Percentiles rank a stretch among this genome's conserved stretches.
phyloP scores from a whole-genome alignment of 2,797 vertebrate species.

The Podarcis lilfordi region DNA sequence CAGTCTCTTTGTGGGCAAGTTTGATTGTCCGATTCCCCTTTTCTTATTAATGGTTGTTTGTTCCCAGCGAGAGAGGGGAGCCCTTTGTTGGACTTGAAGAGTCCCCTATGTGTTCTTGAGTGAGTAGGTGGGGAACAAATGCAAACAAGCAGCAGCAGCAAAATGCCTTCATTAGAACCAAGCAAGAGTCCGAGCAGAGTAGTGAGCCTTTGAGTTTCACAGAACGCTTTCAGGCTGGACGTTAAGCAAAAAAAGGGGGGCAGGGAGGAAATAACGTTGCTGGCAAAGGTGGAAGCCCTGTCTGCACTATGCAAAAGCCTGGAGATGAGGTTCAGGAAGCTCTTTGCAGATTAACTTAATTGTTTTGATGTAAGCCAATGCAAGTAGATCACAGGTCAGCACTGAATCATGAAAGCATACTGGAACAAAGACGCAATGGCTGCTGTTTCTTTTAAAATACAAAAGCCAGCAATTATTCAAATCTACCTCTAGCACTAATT shows the following conservation, averaged over 20 bases:
- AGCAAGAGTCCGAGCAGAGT: background rate
- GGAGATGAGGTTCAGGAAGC: background rate
- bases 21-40: conserved; percentile 67
- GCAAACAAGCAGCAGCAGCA: background rate
- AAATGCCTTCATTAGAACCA: background rate
- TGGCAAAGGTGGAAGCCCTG: background rate
- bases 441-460: background rate
- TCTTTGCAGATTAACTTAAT: background rate
- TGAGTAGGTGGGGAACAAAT: conserved; percentile 67
- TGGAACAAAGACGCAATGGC: background rate
- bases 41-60: conserved; percentile 69
- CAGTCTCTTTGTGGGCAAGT: conserved; percentile 69
- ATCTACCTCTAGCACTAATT: background rate
- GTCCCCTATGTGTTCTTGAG: conserved; percentile 58
- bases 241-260: background rate
- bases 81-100: conserved; percentile 59
- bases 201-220: background rate
- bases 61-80: conserved; percentile 65
- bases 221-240: background rate
- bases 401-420: background rate
- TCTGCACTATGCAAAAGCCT: background rate
- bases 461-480: background rate
- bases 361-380: background rate
- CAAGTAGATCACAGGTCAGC: background rate
- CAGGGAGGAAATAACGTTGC: background rate